Evolutionary conservation across 2,113 vertebrate species (phyloP).

Genomic region (Pelodiscus sinensis): DNA sequence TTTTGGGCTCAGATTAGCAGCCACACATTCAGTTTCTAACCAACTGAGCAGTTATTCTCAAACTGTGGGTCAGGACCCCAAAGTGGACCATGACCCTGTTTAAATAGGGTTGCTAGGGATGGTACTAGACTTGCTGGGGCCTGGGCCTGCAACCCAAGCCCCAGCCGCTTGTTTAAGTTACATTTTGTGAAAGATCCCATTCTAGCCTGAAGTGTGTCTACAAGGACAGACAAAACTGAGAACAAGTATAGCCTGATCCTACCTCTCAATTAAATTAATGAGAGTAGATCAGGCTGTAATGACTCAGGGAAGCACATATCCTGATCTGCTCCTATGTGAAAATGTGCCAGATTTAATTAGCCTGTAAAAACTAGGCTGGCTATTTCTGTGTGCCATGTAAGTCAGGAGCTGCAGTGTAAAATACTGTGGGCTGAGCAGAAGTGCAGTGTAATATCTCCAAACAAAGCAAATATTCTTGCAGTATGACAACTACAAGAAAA

Average conservation of each 20-base stretch:
- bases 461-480: neutral
- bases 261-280: neutral
- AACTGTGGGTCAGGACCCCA: neutral
- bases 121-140: neutral
- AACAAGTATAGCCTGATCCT: slow-evolving; percentile 1
- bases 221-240: neutral
- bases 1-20: neutral
- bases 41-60: neutral
- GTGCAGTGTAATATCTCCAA: neutral
- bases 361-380: neutral
- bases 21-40: neutral
- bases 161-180: neutral
- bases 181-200: neutral
- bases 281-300: neutral
- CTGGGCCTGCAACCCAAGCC: too few species aligned
- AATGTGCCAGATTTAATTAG: neutral
- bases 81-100: neutral
- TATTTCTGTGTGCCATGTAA: neutral
- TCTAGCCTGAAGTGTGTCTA: neutral
- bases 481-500: neutral
- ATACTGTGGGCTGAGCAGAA: neutral
- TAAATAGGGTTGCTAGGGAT: neutral
- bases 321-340: neutral
- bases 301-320: neutral
- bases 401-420: neutral